phyloP scores from a whole-genome alignment of 2,888 invertebrate genomes.

The Tribolium freemani region DNA sequence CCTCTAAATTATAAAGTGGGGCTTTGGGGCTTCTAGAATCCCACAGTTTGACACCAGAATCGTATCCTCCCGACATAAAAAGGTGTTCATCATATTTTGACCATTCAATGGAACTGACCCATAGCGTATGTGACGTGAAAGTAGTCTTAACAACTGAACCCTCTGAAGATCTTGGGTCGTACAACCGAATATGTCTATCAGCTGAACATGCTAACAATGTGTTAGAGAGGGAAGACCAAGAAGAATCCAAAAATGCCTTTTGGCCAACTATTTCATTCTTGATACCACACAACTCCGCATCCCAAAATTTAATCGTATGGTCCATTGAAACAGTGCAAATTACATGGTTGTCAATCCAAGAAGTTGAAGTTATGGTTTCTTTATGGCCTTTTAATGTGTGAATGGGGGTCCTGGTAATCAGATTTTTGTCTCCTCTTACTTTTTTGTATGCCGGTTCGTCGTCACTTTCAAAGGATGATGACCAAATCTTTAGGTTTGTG shows the following conservation, averaged over 20 bases:
- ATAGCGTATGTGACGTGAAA: slow-evolving; percentile 90
- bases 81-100: slow-evolving; percentile 84
- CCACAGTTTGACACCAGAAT: slow-evolving; percentile 94
- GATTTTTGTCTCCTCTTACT: slow-evolving; percentile 51
- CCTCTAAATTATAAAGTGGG: slow-evolving; percentile 91
- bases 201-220: slow-evolving; percentile 89
- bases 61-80: slow-evolving; percentile 95
- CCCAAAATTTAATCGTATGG: slow-evolving; percentile 95
- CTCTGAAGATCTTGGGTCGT: slow-evolving; percentile 91
- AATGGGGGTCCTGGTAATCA: slow-evolving; percentile 77
- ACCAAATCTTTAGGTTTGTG: slow-evolving; percentile 93
- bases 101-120: slow-evolving; percentile 95
- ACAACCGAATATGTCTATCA: slow-evolving; percentile 91
- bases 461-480: slow-evolving; percentile 69
- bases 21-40: slow-evolving; percentile 93
- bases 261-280: slow-evolving; percentile 88
- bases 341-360: slow-evolving; percentile 86
- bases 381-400: slow-evolving; percentile 93
- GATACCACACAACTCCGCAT: slow-evolving; percentile 86
- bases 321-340: slow-evolving; percentile 94
- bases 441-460: slow-evolving; percentile 64
- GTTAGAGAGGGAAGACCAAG: slow-evolving; percentile 84
- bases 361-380: slow-evolving; percentile 88
- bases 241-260: slow-evolving; percentile 90
- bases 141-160: slow-evolving; percentile 89